Conservation (phyloP, 2,797 vertebrate genomes). For the Pampus argenteus region DNA sequence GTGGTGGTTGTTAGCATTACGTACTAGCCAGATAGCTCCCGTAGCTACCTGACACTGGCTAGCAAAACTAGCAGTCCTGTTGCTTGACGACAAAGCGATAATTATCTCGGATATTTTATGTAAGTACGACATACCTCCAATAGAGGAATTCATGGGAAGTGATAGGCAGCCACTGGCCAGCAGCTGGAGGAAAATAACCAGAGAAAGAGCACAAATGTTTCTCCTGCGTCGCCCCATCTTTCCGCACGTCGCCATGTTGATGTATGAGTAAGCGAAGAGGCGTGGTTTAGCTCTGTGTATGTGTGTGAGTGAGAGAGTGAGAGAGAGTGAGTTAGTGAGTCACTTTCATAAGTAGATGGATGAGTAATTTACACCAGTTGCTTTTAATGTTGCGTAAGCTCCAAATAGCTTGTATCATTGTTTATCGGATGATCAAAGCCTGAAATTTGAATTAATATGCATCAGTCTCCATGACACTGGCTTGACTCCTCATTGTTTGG, state of each 20-base stretch:
- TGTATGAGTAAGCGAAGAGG: slow-evolving; percentile 31
- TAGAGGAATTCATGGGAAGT: accelerated
- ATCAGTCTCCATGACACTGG: neutral
- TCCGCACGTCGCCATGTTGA: slow-evolving; percentile 79
- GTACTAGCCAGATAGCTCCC: slow-evolving; percentile 21
- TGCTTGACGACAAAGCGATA: neutral
- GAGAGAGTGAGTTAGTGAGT: neutral
- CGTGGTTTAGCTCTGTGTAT: slow-evolving; percentile 21
- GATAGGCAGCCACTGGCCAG: slow-evolving; percentile 44
- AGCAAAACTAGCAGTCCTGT: neutral
- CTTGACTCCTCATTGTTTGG: neutral
- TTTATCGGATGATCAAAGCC: too few species aligned
- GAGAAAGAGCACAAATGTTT: slow-evolving; percentile 40
- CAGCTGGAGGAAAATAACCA: slow-evolving; percentile 62
- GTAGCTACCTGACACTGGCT: neutral
- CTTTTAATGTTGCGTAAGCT: neutral
- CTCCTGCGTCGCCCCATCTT: slow-evolving; percentile 49
- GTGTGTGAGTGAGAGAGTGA: too few species aligned
- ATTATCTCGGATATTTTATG: accelerated
- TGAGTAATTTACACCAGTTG: neutral
- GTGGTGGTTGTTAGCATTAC: slow-evolving; percentile 21
- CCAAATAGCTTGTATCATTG: neutral
- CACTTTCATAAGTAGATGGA: too few species aligned
- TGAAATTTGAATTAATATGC: too few species aligned
- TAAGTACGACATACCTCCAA: slow-evolving; percentile 6